Percentiles rank a stretch among this genome's conserved stretches.
Evolutionary conservation across 64 coral and sea anemone species (phyloP).

Genomic region (Orbicella faveolata): DNA sequence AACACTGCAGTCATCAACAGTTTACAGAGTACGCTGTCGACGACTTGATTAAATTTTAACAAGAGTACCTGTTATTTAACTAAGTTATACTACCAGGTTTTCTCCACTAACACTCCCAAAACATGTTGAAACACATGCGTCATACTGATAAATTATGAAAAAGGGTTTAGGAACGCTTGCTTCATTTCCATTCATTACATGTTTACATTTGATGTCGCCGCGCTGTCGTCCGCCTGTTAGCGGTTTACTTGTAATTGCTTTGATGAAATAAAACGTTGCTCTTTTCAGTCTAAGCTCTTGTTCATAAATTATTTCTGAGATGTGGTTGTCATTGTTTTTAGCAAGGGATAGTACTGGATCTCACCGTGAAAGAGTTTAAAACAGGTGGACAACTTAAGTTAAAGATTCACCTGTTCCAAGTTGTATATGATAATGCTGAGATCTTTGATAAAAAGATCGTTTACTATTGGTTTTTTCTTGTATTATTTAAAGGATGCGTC

Average conservation of each 20-base stretch:
- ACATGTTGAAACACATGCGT: background rate
- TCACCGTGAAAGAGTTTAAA: too few relatives aligned
- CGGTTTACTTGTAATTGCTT: background rate
- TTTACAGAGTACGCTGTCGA: too few relatives aligned
- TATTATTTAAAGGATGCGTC: too few relatives aligned
- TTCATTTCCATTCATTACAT: background rate
- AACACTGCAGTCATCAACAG: background rate
- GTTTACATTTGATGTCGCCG: background rate
- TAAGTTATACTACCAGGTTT: background rate
- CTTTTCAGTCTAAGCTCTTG: background rate
- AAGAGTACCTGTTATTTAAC: constrained; percentile 8
- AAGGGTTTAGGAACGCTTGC: background rate
- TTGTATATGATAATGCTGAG: too few relatives aligned
- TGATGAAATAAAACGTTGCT: background rate
- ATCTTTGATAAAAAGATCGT: too few relatives aligned
- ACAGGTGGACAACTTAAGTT: background rate
- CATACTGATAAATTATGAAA: background rate
- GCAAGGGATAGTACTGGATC: too few relatives aligned
- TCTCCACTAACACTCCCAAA: background rate
- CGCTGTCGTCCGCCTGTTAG: background rate
- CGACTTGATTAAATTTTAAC: background rate
- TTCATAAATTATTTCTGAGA: background rate
- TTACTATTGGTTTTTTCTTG: too few relatives aligned
- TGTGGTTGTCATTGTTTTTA: background rate
- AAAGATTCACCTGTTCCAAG: background rate